phyloP scores from a whole-genome alignment of 2,888 invertebrate genomes.

The Homarus gammarus region DNA sequence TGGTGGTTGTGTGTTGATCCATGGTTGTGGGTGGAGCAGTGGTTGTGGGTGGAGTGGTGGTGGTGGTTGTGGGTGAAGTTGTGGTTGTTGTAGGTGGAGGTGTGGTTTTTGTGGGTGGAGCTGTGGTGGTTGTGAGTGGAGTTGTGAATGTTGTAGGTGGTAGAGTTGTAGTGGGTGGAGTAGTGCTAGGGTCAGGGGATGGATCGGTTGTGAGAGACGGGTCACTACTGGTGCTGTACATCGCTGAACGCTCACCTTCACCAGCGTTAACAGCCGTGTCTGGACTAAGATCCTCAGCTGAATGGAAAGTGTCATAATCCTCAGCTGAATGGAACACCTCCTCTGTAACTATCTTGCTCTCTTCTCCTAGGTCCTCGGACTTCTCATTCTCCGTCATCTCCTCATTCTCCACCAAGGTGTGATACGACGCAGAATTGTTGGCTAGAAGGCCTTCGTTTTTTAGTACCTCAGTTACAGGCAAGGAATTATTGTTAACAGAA shows the following conservation, averaged over 20 bases:
- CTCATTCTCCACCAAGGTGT: background rate
- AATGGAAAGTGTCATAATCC: background rate
- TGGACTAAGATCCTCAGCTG: conserved; percentile 5
- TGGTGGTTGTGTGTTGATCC: background rate
- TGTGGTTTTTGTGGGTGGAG: background rate
- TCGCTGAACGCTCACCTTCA: background rate
- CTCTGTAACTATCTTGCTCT: background rate
- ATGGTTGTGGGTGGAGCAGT: background rate
- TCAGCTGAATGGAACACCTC: background rate
- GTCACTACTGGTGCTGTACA: background rate
- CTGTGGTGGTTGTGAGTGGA: background rate
- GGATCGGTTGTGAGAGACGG: background rate
- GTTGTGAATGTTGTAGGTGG: background rate
- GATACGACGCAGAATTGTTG: conserved; percentile 40
- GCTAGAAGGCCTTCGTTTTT: conserved; percentile 37
- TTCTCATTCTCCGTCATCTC: background rate
- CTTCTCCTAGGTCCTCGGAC: background rate
- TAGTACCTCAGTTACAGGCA: conserved; percentile 33
- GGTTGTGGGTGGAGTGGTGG: background rate
- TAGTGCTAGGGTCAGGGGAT: background rate
- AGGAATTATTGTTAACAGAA: conserved; percentile 6
- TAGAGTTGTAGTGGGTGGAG: background rate
- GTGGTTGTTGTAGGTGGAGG: background rate
- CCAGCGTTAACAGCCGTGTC: background rate
- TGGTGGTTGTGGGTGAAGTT: background rate